phyloP scores from a whole-genome alignment of 2,797 vertebrate genomes.

The Melanogrammus aeglefinus region DNA sequence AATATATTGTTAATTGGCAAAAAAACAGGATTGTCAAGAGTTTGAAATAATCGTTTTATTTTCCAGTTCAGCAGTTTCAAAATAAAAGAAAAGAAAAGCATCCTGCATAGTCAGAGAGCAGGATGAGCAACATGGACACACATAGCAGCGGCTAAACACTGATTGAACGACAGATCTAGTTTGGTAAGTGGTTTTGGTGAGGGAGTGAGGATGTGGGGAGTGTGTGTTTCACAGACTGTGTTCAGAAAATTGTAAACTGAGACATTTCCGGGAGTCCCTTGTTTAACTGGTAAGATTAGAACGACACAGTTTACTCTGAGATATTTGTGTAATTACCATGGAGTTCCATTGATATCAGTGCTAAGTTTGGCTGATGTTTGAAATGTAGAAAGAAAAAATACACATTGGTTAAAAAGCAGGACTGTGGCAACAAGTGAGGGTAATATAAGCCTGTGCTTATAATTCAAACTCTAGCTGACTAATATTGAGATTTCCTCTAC shows the following conservation, averaged over 20 bases:
- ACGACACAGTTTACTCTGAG: not conserved
- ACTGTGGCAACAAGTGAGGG: not conserved
- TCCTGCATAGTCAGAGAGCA: slow-evolving; percentile 4
- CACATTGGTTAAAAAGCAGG: not conserved
- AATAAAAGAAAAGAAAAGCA: slow-evolving; percentile 1
- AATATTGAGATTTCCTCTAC: slow-evolving; percentile 1
- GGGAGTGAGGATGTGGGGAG: not conserved
- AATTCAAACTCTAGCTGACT: not conserved
- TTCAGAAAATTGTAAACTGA: not conserved
- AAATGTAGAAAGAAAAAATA: not conserved
- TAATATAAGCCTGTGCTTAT: not conserved
- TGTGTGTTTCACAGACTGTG: not conserved
- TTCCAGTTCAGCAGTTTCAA: not conserved
- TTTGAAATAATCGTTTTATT: slow-evolving; percentile 1
- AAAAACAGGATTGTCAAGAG: not conserved
- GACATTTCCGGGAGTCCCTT: not conserved
- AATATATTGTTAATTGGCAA: not conserved
- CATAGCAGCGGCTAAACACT: not conserved
- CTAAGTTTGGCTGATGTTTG: not conserved
- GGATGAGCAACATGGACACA: slow-evolving; percentile 2
- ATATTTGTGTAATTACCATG: not conserved
- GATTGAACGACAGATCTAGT: not conserved
- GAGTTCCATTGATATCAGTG: not conserved
- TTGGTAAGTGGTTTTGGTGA: not conserved
- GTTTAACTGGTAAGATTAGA: not conserved